Evolutionary conservation across 64 coral and sea anemone genomes (phyloP), one percentile per base, ranked within the genome.

Genomic region (Platygyra sinensis): DNA sequence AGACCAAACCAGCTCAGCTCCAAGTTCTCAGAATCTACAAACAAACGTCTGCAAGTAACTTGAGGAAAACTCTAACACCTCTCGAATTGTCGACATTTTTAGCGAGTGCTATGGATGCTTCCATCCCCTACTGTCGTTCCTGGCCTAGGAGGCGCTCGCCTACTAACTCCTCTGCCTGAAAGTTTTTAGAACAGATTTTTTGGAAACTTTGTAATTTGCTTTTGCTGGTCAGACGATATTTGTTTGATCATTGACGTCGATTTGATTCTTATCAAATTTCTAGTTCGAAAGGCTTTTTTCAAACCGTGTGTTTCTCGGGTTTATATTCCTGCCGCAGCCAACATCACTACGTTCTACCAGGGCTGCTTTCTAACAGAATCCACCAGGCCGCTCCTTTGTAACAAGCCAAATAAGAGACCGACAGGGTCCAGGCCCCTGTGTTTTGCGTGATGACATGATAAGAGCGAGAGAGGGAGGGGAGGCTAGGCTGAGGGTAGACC

Each of bases 81-180:
- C 31, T 80, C 67, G 63, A n/a, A 72, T 89, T 96, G 33, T 99
- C 97, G 91, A 99, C 94, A 91, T 96, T 99, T 89, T 99, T 99
- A 6, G 97, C 94, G 32, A 99, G 89, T 27, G 93, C 97, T 36
- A 99, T n/a, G n/a, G n/a, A n/a, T 96, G 60, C 97, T 99, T 14
- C 97, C 94, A 81, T 99, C 97, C 94, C 97, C 96, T 6, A 99
- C 97, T 20, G 97, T 99, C 55, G 90, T 69, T n/a, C 97, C n/a
- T n/a, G n/a, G n/a, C n/a, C n/a, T n/a, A n/a, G n/a, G n/a, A n/a
- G n/a, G n/a, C n/a, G n/a, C n/a, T n/a, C n/a, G n/a, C n/a, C n/a
- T n/a, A n/a, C n/a, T n/a, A n/a, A n/a, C n/a, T n/a, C n/a, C n/a
- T n/a, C n/a, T n/a, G n/a, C n/a, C n/a, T n/a, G n/a, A n/a, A n/a